These are phyloP conservation scores for Columba guinea DNA, from an alignment of 2,797 vertebrate species.

Conservation along the genomic window DNA sequence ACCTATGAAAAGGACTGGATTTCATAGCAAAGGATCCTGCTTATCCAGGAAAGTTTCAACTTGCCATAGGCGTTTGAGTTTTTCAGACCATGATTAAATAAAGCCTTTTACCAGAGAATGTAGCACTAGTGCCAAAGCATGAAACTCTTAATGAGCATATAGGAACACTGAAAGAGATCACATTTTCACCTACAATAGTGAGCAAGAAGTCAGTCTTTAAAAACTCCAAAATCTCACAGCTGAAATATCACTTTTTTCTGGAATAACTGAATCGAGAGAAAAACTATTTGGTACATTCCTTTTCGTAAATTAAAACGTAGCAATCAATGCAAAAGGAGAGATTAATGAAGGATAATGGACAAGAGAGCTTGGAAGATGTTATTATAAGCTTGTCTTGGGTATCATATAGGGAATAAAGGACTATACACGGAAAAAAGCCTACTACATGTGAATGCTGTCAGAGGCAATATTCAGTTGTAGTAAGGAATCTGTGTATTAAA, in stretches of 20 bases:
- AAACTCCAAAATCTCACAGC: neutral
- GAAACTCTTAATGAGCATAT: neutral
- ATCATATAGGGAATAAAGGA: neutral
- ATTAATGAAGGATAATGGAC: neutral
- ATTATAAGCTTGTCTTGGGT: neutral
- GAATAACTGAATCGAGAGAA: neutral
- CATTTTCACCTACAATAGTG: neutral
- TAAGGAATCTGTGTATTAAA: neutral
- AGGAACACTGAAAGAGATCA: neutral
- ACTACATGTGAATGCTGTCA: neutral
- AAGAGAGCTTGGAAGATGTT: neutral
- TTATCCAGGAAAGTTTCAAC: conserved; percentile 54
- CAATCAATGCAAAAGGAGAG: neutral
- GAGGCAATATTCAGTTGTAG: neutral
- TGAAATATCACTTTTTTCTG: neutral
- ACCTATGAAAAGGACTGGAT: conserved; percentile 39
- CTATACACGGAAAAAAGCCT: neutral
- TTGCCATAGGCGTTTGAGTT: conserved; percentile 31
- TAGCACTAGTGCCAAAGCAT: neutral
- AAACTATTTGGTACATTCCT: neutral
- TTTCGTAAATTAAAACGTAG: neutral
- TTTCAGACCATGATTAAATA: conserved; percentile 37
- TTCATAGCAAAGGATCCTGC: conserved; percentile 26
- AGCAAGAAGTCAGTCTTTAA: neutral
- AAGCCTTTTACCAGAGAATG: conserved; percentile 21